These are phyloP conservation scores for Malacosoma neustria DNA, from an alignment of 2,888 invertebrate species.

Conservation along the genomic window DNA sequence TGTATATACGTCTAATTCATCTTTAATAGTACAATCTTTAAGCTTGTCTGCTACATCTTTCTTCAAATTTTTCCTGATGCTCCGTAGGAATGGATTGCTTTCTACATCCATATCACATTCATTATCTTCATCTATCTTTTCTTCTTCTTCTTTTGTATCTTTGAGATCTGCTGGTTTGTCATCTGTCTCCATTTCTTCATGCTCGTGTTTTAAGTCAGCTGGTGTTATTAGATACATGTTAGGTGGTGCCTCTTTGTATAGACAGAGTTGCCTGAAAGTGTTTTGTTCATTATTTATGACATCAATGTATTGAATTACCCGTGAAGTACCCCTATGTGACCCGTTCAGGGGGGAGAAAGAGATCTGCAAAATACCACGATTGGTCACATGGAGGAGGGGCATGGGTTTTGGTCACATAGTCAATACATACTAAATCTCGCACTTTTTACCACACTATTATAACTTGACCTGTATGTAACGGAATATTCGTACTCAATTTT, in stretches of 20 bases:
- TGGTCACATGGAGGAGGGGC: no score
- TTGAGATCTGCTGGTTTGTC: neutral
- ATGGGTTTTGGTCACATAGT: no score
- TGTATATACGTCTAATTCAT: slow-evolving; percentile 1
- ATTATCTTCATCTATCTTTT: neutral
- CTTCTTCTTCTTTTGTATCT: slow-evolving; percentile 4
- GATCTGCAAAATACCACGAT: no score
- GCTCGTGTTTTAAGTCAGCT: slow-evolving; percentile 24
- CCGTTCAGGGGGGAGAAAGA: no score
- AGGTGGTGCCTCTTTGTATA: slow-evolving; percentile 38
- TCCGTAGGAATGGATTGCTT: slow-evolving; percentile 29
- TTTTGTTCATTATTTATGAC: no score
- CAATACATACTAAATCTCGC: no score
- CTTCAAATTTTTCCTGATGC: slow-evolving; percentile 24
- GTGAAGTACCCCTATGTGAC: no score
- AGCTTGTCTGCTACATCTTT: slow-evolving; percentile 4
- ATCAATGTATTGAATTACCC: no score
- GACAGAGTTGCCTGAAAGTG: slow-evolving; percentile 29
- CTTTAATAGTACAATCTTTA: slow-evolving; percentile 5
- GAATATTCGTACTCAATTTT: no score
- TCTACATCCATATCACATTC: slow-evolving; percentile 10
- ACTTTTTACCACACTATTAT: no score
- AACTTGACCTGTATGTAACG: no score
- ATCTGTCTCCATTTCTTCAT: slow-evolving; percentile 6
- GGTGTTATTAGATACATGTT: slow-evolving; percentile 39